These are phyloP conservation scores for Mamestra brassicae DNA, from an alignment of 2,888 invertebrate species.

Conservation along the genomic window DNA sequence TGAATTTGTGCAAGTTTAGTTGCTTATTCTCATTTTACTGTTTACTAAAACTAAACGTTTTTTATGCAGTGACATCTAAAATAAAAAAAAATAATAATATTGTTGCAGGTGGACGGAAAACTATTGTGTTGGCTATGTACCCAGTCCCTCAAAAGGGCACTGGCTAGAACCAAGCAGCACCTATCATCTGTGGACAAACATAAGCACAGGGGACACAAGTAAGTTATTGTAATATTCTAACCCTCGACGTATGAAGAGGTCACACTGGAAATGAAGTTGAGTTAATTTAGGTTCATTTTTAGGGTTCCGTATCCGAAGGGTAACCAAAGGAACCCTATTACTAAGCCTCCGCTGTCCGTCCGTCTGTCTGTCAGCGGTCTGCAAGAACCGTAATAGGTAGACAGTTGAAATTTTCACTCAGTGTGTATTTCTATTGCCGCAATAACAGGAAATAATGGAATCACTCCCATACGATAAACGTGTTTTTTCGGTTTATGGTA, in stretches of 20 bases:
- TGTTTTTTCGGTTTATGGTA: too few species aligned
- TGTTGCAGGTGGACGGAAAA: conserved; percentile 97
- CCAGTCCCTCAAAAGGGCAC: conserved; percentile 96
- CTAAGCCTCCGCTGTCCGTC: too few species aligned
- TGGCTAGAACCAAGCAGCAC: conserved; percentile 97
- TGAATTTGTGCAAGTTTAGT: conserved; percentile 1
- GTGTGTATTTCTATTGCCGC: too few species aligned
- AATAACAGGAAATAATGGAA: too few species aligned
- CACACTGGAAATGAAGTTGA: too few species aligned
- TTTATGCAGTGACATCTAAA: conserved; percentile 32
- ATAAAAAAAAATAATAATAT: conserved; percentile 44
- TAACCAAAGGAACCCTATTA: too few species aligned
- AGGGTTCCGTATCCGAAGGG: too few species aligned
- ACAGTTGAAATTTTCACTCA: too few species aligned
- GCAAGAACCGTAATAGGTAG: too few species aligned
- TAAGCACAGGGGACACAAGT: conserved; percentile 90
- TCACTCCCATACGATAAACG: too few species aligned
- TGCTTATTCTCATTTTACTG: conserved; percentile 8
- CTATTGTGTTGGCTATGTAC: conserved; percentile 98
- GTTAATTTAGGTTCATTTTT: too few species aligned
- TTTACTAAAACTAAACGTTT: neutral
- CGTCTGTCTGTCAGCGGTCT: too few species aligned
- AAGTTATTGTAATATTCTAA: conserved; percentile 59
- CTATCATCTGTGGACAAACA: conserved; percentile 91
- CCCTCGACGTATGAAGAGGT: neutral